phyloP scores from a whole-genome alignment of 2,888 invertebrate genomes.

The Meghimatium bilineatum region DNA sequence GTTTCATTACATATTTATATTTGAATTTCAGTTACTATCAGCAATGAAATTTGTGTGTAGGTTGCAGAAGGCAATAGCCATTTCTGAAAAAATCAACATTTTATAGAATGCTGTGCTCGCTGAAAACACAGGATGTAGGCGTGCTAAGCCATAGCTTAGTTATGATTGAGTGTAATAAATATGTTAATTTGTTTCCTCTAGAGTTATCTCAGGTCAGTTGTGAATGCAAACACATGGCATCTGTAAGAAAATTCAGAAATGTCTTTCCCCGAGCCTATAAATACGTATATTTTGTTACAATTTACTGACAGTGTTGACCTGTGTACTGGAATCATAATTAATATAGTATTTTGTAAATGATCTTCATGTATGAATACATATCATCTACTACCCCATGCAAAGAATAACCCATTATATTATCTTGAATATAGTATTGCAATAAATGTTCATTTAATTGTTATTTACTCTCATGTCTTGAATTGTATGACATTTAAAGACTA shows the following conservation, averaged over 20 bases:
- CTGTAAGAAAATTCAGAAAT: background rate
- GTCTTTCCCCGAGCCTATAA: slow-evolving; percentile 5
- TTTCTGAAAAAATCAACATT: too few relatives aligned
- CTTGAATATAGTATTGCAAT: slow-evolving; percentile 4
- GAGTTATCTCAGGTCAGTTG: slow-evolving; percentile 15
- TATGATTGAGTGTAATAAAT: background rate
- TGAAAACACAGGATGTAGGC: too few relatives aligned
- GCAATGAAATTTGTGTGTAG: too few relatives aligned
- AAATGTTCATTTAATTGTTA: background rate
- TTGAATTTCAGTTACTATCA: too few relatives aligned
- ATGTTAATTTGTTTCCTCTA: slow-evolving; percentile 1
- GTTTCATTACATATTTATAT: too few relatives aligned
- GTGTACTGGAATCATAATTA: background rate
- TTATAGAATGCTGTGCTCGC: too few relatives aligned
- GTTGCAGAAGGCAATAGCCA: too few relatives aligned
- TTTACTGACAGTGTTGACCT: slow-evolving; percentile 5
- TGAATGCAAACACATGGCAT: slow-evolving; percentile 19
- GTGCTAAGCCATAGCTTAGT: background rate
- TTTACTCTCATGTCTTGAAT: background rate
- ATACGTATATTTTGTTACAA: slow-evolving; percentile 5
- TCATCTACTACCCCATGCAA: background rate
- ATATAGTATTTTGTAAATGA: background rate
- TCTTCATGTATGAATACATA: background rate
- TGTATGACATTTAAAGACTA: too few relatives aligned
- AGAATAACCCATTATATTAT: background rate